phyloP scores from a whole-genome alignment of 2,888 invertebrate genomes.

The Epinotia demarniana region DNA sequence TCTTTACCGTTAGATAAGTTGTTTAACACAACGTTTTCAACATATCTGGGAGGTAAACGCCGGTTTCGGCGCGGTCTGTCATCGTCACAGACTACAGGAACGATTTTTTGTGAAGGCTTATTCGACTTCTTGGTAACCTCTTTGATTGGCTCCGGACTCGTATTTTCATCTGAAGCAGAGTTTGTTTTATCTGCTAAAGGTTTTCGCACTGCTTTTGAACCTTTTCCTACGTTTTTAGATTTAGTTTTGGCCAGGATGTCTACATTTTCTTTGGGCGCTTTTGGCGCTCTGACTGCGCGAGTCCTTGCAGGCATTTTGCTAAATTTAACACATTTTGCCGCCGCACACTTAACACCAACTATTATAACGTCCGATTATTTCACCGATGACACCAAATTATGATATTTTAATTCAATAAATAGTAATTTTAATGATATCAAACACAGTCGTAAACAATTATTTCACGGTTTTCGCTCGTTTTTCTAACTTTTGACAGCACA shows the following conservation, averaged over 20 bases:
- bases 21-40: constrained; percentile 58
- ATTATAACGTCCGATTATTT: background rate
- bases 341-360: background rate
- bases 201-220: constrained; percentile 59
- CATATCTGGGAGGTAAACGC: constrained; percentile 64
- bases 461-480: constrained; percentile 65
- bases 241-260: constrained; percentile 53
- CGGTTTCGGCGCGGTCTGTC: constrained; percentile 63
- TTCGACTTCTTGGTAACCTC: constrained; percentile 49
- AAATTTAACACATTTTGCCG: constrained; percentile 30
- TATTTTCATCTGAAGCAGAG: constrained; percentile 74
- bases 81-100: constrained; percentile 44
- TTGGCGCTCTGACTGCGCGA: constrained; percentile 60
- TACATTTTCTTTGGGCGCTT: constrained; percentile 69
- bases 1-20: constrained; percentile 58
- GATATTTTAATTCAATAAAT: background rate
- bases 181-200: constrained; percentile 76
- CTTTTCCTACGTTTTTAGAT: constrained; percentile 52
- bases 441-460: constrained; percentile 38
- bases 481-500: constrained; percentile 50
- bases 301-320: constrained; percentile 74
- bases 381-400: background rate
- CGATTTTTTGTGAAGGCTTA: constrained; percentile 24
- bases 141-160: constrained; percentile 54
- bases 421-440: constrained; percentile 11